Evolutionary conservation across 1,140 invertebrate genomes (phyloP).

Genomic region (Limonius californicus): DNA sequence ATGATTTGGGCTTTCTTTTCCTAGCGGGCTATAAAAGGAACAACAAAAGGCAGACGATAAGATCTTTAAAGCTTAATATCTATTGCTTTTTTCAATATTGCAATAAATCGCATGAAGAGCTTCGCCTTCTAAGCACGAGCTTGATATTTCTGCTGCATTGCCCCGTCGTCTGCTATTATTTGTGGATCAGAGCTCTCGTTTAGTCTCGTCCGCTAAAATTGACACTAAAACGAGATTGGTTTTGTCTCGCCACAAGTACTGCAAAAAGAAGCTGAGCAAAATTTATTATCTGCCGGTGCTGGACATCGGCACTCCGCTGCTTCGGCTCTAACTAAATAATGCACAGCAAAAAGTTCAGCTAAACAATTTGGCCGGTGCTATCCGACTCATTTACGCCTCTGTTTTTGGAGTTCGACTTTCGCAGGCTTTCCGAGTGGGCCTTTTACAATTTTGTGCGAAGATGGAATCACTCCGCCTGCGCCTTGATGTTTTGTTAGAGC

Average conservation of each 20-base stretch:
- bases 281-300: conserved; percentile 18
- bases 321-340: conserved; percentile 14
- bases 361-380: neutral
- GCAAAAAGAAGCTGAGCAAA: conserved; percentile 16
- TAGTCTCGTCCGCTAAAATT: conserved; percentile 11
- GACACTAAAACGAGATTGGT: conserved; percentile 23
- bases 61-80: too few relatives aligned
- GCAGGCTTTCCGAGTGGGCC: neutral
- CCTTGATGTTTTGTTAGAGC: conserved; percentile 17
- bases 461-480: too few relatives aligned
- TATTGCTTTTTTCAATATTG: neutral
- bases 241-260: conserved; percentile 22
- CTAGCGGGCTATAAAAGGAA: too few relatives aligned
- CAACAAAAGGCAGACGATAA: too few relatives aligned
- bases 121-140: neutral
- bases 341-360: neutral
- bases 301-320: conserved; percentile 17
- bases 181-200: conserved; percentile 19
- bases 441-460: too few relatives aligned
- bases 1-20: too few relatives aligned
- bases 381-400: neutral
- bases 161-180: conserved; percentile 17
- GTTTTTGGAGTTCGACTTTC: too few relatives aligned
- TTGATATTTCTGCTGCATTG: neutral
- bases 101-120: neutral